phyloP scores from a whole-genome alignment of 1,140 invertebrate species.

The Hycleus phaleratus region DNA sequence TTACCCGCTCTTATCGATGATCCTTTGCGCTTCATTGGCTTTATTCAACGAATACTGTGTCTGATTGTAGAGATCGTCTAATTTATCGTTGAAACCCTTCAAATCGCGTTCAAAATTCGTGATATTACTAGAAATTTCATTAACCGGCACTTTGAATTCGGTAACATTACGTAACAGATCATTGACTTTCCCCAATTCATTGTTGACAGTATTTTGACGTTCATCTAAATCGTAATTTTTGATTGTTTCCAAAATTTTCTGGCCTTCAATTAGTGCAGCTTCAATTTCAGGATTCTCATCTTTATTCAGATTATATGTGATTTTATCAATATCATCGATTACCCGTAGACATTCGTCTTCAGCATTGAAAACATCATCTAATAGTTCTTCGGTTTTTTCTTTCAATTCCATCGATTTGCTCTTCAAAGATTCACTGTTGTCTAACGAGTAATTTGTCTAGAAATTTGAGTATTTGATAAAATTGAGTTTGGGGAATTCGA shows the following conservation, averaged over 20 bases:
- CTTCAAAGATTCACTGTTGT: conserved; percentile 46
- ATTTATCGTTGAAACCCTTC: conserved; percentile 53
- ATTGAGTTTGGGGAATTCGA: not conserved
- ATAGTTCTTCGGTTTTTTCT: conserved; percentile 47
- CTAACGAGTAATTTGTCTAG: conserved; percentile 36
- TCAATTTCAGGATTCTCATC: conserved; percentile 65
- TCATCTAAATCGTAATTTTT: conserved; percentile 49
- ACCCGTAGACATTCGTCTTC: conserved; percentile 48
- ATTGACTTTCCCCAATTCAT: conserved; percentile 52
- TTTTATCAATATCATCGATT: conserved; percentile 56
- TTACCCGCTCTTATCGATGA: conserved; percentile 52
- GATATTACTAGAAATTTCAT: conserved; percentile 47
- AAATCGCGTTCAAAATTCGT: conserved; percentile 50
- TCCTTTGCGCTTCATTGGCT: conserved; percentile 51
- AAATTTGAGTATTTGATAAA: conserved; percentile 1
- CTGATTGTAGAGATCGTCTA: conserved; percentile 66
- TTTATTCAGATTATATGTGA: conserved; percentile 59
- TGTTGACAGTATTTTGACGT: conserved; percentile 44
- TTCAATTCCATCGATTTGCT: conserved; percentile 47
- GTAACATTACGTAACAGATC: conserved; percentile 59
- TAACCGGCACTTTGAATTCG: conserved; percentile 58
- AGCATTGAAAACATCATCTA: conserved; percentile 46
- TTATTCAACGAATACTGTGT: conserved; percentile 54
- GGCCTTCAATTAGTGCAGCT: conserved; percentile 63
- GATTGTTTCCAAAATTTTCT: conserved; percentile 60